These are phyloP conservation scores for Hemibagrus guttatus DNA, from an alignment of 2,797 vertebrate genomes.

Conservation along the genomic window DNA sequence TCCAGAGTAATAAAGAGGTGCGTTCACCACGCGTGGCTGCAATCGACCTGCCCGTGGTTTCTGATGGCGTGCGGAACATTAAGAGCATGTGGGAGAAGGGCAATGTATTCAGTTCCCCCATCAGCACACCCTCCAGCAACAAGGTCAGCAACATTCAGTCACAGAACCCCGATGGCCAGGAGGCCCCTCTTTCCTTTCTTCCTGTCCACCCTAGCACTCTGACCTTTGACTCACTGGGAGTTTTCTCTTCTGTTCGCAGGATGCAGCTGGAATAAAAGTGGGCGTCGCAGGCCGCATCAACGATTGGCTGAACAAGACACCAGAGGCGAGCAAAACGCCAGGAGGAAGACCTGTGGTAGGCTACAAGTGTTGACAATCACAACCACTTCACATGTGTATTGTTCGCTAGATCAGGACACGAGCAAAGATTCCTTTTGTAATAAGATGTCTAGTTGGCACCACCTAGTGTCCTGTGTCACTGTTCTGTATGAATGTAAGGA, in stretches of 20 bases:
- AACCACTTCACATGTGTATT: neutral
- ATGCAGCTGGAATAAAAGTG: slow-evolving; percentile 95
- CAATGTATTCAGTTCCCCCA: slow-evolving; percentile 84
- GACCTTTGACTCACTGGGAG: slow-evolving; percentile 59
- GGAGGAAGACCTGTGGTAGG: slow-evolving; percentile 91
- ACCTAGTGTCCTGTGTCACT: slow-evolving; percentile 42
- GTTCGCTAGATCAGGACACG: neutral
- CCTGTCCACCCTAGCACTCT: slow-evolving; percentile 50
- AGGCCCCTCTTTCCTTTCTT: slow-evolving; percentile 56
- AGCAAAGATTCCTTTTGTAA: neutral
- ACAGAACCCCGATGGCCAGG: neutral
- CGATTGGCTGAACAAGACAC: slow-evolving; percentile 98
- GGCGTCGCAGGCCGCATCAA: slow-evolving; percentile 97
- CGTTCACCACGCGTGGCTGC: slow-evolving; percentile 82
- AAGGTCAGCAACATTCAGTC: slow-evolving; percentile 76
- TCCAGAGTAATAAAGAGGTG: slow-evolving; percentile 81
- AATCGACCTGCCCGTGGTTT: slow-evolving; percentile 86
- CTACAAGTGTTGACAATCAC: slow-evolving; percentile 44
- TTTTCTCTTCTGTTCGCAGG: slow-evolving; percentile 75
- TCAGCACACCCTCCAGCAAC: slow-evolving; percentile 79
- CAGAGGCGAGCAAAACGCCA: slow-evolving; percentile 84
- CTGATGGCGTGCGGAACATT: slow-evolving; percentile 88
- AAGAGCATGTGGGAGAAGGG: slow-evolving; percentile 99
- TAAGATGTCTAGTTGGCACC: slow-evolving; percentile 39
- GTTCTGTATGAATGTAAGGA: neutral